Percentiles rank a stretch among this genome's conserved stretches.
Conservation (phyloP, 2,888 invertebrate genomes). For the Drosophila austrosaltans region DNA sequence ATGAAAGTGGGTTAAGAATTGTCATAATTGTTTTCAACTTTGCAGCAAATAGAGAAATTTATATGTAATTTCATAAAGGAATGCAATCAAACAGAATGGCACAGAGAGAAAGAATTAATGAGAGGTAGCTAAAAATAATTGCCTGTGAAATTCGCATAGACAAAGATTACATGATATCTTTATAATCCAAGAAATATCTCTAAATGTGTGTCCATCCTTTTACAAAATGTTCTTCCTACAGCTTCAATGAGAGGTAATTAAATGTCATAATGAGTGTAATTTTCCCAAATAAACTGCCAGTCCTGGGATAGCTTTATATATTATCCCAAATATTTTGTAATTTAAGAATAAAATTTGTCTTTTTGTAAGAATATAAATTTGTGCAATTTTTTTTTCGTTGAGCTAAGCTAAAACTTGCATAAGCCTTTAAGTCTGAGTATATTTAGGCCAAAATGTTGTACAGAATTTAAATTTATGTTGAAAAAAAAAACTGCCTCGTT, state of each 20-base stretch:
- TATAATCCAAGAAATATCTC: slow-evolving; percentile 13
- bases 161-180: slow-evolving; percentile 38
- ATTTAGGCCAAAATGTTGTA: slow-evolving; percentile 39
- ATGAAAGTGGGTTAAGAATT: slow-evolving; percentile 67
- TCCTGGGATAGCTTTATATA: too few relatives aligned
- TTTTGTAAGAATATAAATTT: not conserved
- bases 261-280: not conserved
- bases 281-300: not conserved
- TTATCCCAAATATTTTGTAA: too few relatives aligned
- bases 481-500: slow-evolving; percentile 36
- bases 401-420: slow-evolving; percentile 28
- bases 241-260: not conserved
- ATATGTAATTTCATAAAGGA: slow-evolving; percentile 37
- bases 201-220: not conserved
- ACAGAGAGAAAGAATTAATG: slow-evolving; percentile 15
- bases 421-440: slow-evolving; percentile 19
- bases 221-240: not conserved
- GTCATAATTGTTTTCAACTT: slow-evolving; percentile 58
- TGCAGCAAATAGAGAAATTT: slow-evolving; percentile 47
- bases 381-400: slow-evolving; percentile 16
- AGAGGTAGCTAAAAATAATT: slow-evolving; percentile 24
- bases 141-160: slow-evolving; percentile 44
- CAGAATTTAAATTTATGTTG: slow-evolving; percentile 44
- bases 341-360: too few relatives aligned
- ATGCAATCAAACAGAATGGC: slow-evolving; percentile 22